phyloP scores from a whole-genome alignment of 2,797 vertebrate genomes.

The Triplophysa bombifrons region DNA sequence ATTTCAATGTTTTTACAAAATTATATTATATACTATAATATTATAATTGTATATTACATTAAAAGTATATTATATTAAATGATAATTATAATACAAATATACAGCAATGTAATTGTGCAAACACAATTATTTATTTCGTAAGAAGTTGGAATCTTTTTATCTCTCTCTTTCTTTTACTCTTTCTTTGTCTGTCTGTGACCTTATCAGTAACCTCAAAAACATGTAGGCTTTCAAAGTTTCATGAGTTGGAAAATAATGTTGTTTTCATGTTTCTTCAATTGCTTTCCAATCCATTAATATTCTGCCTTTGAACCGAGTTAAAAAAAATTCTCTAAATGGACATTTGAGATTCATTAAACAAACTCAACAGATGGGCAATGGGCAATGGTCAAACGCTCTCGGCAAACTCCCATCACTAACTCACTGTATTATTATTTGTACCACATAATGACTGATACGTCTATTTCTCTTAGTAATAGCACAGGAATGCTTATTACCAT shows the following conservation, averaged over 20 bases:
- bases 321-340: constrained; percentile 33
- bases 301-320: constrained; percentile 1
- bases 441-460: constrained; percentile 53
- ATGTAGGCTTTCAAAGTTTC: not conserved
- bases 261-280: constrained; percentile 1
- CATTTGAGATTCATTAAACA: constrained; percentile 55
- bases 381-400: constrained; percentile 53
- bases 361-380: constrained; percentile 58
- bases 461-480: constrained; percentile 56
- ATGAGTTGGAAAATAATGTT: constrained; percentile 21
- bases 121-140: too few relatives aligned
- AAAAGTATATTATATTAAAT: too few relatives aligned
- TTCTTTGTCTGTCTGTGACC: constrained; percentile 1
- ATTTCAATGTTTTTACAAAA: too few relatives aligned
- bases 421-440: constrained; percentile 49
- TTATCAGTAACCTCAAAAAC: not conserved
- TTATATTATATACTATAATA: too few relatives aligned
- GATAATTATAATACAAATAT: too few relatives aligned
- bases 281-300: constrained; percentile 22
- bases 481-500: constrained; percentile 51
- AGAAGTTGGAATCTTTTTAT: too few relatives aligned
- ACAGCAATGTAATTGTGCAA: too few relatives aligned
- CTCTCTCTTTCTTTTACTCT: too few relatives aligned
- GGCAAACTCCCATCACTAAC: constrained; percentile 49
- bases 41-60: too few relatives aligned